Percentiles rank a stretch among this genome's conserved stretches.
Evolutionary conservation across 2,888 invertebrate genomes (phyloP).

Genomic region (Drepana falcataria): DNA sequence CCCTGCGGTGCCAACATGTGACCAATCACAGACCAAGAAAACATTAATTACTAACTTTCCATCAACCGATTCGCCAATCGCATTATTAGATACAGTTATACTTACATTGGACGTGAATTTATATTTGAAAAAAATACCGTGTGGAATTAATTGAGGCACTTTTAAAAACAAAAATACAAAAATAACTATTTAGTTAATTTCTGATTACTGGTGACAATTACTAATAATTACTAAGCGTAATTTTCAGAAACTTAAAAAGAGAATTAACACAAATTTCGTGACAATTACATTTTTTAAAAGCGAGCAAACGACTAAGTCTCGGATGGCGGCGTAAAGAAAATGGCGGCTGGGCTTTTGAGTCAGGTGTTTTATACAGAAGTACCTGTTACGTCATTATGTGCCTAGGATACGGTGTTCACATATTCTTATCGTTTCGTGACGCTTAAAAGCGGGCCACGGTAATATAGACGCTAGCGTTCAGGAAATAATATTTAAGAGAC

Average conservation of each 20-base stretch:
- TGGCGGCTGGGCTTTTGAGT: constrained; percentile 50
- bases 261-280: constrained; percentile 30
- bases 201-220: constrained; percentile 5
- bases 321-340: constrained; percentile 48
- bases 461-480: constrained; percentile 31
- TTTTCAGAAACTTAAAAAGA: constrained; percentile 19
- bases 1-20: constrained; percentile 45
- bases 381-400: constrained; percentile 69
- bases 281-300: constrained; percentile 37
- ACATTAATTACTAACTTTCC: constrained; percentile 37
- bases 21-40: constrained; percentile 57
- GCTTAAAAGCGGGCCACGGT: constrained; percentile 21
- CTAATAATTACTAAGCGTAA: constrained; percentile 18
- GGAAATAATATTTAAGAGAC: constrained; percentile 21
- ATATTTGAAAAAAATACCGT: constrained; percentile 25
- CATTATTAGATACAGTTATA: constrained; percentile 14
- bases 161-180: constrained; percentile 11
- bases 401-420: constrained; percentile 51
- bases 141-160: constrained; percentile 26
- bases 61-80: constrained; percentile 33
- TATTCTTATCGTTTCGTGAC: constrained; percentile 46
- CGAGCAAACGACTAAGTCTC: constrained; percentile 29
- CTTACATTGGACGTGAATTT: constrained; percentile 13
- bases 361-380: constrained; percentile 64
- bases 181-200: constrained; percentile 5